phyloP scores from a whole-genome alignment of 1,140 invertebrate genomes.

The Panulirus ornatus region DNA sequence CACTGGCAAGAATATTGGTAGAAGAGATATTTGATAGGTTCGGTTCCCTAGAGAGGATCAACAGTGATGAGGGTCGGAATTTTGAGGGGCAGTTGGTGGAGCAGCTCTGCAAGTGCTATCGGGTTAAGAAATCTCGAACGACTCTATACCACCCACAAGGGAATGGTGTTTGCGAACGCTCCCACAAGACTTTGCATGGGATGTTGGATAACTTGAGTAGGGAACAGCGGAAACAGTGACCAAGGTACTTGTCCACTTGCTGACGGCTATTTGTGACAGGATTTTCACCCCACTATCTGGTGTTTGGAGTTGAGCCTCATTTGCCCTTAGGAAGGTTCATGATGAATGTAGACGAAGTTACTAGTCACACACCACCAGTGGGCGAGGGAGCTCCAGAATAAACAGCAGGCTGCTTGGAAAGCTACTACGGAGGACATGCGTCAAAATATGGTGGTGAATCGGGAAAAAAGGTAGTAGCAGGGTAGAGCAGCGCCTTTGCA shows the following conservation, averaged over 20 bases:
- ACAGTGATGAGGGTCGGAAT: slow-evolving; percentile 5
- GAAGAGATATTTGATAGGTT: slow-evolving; percentile 29
- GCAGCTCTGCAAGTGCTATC: background rate
- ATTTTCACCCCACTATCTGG: background rate
- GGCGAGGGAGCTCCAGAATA: background rate
- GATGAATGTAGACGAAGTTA: background rate
- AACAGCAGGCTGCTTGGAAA: no score
- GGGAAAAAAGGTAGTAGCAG: no score
- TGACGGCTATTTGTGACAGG: no score
- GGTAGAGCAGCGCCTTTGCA: no score
- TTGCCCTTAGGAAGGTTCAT: background rate
- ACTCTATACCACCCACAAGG: no score
- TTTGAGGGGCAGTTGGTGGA: background rate
- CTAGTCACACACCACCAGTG: background rate
- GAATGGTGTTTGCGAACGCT: no score
- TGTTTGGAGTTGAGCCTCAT: slow-evolving; percentile 32
- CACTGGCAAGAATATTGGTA: background rate
- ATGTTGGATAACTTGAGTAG: background rate
- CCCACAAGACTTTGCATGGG: background rate
- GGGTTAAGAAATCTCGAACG: background rate
- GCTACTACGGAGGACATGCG: no score
- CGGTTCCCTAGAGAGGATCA: background rate
- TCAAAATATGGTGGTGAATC: no score
- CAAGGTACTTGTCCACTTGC: no score
- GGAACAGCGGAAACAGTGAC: no score